These are phyloP conservation scores for Mobula birostris DNA, from an alignment of 2,113 vertebrate species.

Conservation along the genomic window DNA sequence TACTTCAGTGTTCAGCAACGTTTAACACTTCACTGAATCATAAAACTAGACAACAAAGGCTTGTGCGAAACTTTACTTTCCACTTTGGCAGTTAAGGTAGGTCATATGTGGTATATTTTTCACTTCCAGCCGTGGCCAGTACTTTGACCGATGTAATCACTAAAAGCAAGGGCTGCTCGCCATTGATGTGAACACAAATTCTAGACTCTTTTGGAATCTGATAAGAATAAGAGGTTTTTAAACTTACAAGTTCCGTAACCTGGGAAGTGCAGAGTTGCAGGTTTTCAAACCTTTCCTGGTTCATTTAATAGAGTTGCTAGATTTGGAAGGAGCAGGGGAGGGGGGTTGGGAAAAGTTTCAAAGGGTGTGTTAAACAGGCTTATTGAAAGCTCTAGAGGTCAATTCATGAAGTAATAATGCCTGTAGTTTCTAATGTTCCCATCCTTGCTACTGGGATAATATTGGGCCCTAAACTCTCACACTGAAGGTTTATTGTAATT, in stretches of 20 bases:
- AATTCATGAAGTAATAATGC: neutral
- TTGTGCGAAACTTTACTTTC: neutral
- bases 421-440: neutral
- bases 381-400: neutral
- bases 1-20: neutral
- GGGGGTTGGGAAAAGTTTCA: neutral
- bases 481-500: neutral
- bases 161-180: too few relatives aligned
- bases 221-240: neutral
- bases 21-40: neutral
- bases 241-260: neutral
- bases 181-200: neutral
- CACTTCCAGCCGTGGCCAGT: neutral
- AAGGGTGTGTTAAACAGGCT: neutral
- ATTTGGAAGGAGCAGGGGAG: neutral
- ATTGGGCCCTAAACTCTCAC: neutral
- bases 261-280: neutral
- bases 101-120: neutral
- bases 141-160: neutral
- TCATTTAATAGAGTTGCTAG: neutral
- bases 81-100: neutral
- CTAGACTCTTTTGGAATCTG: neutral
- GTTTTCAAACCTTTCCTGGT: neutral
- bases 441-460: neutral
- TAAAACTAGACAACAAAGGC: neutral